Percentiles rank a stretch among this genome's conserved stretches.
Conservation (phyloP, 2,797 vertebrate species). For the Mustela erminea region DNA sequence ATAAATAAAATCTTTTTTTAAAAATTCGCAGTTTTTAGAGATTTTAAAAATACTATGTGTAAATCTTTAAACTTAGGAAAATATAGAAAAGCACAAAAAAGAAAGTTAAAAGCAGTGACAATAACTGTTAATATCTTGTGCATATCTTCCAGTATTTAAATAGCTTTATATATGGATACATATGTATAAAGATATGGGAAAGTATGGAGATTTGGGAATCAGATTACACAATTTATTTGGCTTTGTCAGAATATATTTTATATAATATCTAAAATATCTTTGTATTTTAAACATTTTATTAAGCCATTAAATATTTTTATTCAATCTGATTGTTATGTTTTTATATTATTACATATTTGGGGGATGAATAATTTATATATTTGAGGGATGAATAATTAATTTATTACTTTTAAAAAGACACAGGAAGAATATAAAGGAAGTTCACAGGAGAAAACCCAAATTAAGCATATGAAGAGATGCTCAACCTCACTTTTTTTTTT, state of each 20-base stretch:
- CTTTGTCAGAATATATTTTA: neutral
- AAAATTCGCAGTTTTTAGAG: neutral
- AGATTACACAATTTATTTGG: neutral
- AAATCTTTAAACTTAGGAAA: conserved; percentile 56
- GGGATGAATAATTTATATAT: neutral
- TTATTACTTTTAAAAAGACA: neutral
- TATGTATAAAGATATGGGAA: neutral
- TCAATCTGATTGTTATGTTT: neutral
- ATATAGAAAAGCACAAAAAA: conserved; percentile 33
- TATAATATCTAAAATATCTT: neutral
- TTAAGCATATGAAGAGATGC: neutral
- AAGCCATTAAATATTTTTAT: neutral
- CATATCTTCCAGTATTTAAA: neutral
- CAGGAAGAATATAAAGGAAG: neutral
- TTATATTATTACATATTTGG: neutral
- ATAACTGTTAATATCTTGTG: neutral
- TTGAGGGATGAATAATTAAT: neutral
- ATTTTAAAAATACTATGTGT: conserved; percentile 11
- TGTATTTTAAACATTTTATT: conserved; percentile 22
- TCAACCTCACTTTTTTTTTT: neutral
- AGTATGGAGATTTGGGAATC: neutral
- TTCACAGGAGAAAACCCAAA: neutral
- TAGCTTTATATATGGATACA: neutral
- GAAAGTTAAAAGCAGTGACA: conserved; percentile 20
- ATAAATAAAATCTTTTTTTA: neutral